Conservation (phyloP, 1,140 invertebrate genomes). For the Cotesia vestalis region DNA sequence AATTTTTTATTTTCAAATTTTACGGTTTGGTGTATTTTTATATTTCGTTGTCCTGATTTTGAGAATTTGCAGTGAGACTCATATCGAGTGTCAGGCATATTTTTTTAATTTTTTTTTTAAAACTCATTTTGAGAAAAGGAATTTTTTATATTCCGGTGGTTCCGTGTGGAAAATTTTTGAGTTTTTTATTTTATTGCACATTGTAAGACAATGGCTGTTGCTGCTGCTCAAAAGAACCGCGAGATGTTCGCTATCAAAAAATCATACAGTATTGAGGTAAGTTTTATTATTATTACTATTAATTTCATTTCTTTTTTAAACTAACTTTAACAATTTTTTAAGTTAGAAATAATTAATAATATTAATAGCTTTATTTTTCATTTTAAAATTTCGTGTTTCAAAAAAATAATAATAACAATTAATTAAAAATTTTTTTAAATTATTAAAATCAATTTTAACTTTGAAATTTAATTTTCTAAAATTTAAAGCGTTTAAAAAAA, state of each 20-base stretch:
- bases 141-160: neutral
- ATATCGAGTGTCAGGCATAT: constrained; percentile 30
- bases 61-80: constrained; percentile 30
- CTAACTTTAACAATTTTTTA: neutral
- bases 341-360: neutral
- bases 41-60: constrained; percentile 37
- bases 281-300: constrained; percentile 50
- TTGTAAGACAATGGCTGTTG: constrained; percentile 78
- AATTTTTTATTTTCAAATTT: too few relatives aligned
- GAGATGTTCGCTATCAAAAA: constrained; percentile 96
- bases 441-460: too few relatives aligned
- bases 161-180: constrained; percentile 30
- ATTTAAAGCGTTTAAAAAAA: constrained; percentile 1
- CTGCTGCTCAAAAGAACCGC: constrained; percentile 88
- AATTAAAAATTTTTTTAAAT: too few relatives aligned
- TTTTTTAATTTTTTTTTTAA: constrained; percentile 2
- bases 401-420: too few relatives aligned
- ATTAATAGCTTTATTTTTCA: too few relatives aligned
- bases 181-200: constrained; percentile 3
- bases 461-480: neutral
- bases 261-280: constrained; percentile 96
- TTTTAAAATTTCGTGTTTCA: too few relatives aligned
- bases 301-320: neutral
- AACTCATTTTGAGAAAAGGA: neutral
- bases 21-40: neutral